Evolutionary conservation across 2,888 invertebrate genomes (phyloP).

Genomic region (Drosophila gaucha): DNA sequence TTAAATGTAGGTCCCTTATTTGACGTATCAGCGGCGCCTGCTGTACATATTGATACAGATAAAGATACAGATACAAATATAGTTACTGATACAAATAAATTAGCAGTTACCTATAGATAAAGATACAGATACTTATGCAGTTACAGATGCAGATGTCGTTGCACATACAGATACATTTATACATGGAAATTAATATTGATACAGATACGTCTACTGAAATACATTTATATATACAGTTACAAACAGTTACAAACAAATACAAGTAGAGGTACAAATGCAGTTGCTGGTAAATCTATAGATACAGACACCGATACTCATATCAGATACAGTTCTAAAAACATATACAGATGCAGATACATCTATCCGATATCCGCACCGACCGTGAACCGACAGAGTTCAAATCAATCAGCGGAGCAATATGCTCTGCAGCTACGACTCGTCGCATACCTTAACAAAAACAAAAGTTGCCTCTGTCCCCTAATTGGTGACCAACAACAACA

Average conservation of each 20-base stretch:
- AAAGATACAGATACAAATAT: neutral
- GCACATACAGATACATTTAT: neutral
- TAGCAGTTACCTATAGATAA: neutral
- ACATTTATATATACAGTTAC: neutral
- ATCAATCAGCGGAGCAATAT: neutral
- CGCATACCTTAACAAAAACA: constrained; percentile 37
- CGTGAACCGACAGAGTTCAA: constrained; percentile 68
- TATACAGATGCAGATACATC: neutral
- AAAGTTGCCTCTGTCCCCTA: constrained; percentile 38
- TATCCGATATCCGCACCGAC: constrained; percentile 37
- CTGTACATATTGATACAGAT: neutral
- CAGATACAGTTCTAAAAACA: neutral
- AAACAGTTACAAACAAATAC: too few relatives aligned
- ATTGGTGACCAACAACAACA: constrained; percentile 45
- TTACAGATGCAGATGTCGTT: neutral
- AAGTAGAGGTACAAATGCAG: too few relatives aligned
- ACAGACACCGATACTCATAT: neutral
- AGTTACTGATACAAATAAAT: neutral
- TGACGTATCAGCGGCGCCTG: constrained; percentile 20
- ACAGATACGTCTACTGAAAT: neutral
- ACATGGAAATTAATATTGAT: too few relatives aligned
- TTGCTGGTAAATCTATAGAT: too few relatives aligned
- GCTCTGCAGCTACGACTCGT: constrained; percentile 1
- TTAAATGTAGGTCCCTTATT: constrained; percentile 20
- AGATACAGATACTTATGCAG: too few relatives aligned